Evolutionary conservation across 2,888 invertebrate species (phyloP), one percentile per base, ranked within the genome.

Genomic region (Scotopteryx bipunctaria): DNA sequence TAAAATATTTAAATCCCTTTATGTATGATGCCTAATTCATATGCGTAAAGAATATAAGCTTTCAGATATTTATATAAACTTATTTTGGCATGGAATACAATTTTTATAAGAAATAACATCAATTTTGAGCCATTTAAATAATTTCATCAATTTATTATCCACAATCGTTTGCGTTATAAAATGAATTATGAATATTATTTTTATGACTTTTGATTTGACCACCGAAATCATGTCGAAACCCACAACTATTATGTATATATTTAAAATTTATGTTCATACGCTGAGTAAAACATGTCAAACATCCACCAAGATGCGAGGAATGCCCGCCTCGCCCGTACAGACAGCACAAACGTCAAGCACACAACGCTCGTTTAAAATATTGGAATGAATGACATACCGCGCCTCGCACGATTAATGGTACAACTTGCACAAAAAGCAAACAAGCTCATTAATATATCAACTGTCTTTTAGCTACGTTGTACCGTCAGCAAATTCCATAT

Each of bases 321-420:
- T 85, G 81, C 70, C 77, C 76, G 77, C 77, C 76, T 80, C 73
- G 71, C 77, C 77, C 79, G 87, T 86, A 83, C 76, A 70, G 79
- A 84, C 86, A 87, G 81, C 87, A 85, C 82, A 85, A 86, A 83
- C 83, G 83, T 81, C 84, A 80, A 74, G 77, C 68, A 66, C 70
- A 81, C 78, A 64, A 70, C 70, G 78, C 77, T 69, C 81, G 85
- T 85, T 89, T 88, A 89, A 88, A 90, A 89, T 89, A 89, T 89
- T 84, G 89, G 90, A 89, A 87, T 90, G 88, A 88, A 90, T 90
- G 90, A 89, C 90, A 90, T 88, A 88, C 88, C 90, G 75, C 83
- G 88, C 83, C 79, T 80, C 79, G 86, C 74, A 86, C 84, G 89
- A 90, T 90, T 86, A 87, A 90, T 90, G 89, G 81, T 76, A 69